Base-by-base conservation (phyloP, 2,797 vertebrate species). In the Melanogrammus aeglefinus region DNA sequence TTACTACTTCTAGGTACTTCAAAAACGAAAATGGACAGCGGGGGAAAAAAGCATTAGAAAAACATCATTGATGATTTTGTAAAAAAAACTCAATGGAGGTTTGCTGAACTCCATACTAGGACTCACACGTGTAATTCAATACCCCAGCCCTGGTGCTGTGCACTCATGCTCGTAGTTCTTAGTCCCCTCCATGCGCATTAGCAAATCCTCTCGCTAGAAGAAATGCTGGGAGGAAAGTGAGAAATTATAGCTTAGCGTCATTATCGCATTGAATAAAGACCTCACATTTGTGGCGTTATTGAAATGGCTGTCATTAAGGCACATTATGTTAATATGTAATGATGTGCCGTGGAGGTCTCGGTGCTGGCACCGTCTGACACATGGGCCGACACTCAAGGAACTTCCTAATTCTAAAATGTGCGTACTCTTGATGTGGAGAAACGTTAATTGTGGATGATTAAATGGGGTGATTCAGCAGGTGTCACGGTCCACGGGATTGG, bases 311-410 rank as follows among this genome's bases (percentile, higher is more conserved):
- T 74, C 73, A 74, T 74, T 74, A 74, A 29, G 24, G 39, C 27
- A 24, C n/a, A 74, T 74, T 74, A 74, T 74, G 39, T 29, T 74
- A 24, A 44, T 41, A 74, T 6, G 39, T 44, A 44, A 74, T 74
- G 13, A 74, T 31, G 73, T 27, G 24, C 38, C 14, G n/a, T 41
- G 16, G 35, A 38, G 6, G 72, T 21, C 72, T 38, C 6, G 18
- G 33, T 5, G 47, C 47, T 57, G 57, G 7, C 9, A n/a, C 21
- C 57, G 4, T 21, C 57, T n/a, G 57, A 63, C 57, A 63, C 57
- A 63, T 63, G 57, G 57, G 57, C 57, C 8, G 57, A 24, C 57
- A 24, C 57, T n/a, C 57, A 63, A 21, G 47, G 47, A 51, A 51
- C 47, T 51, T 51, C 47, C 57, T n/a, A 18, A 6, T 24, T n/a